Conservation (phyloP, 92 coral and sea anemone species). For the Parazoanthus atlanticus region DNA sequence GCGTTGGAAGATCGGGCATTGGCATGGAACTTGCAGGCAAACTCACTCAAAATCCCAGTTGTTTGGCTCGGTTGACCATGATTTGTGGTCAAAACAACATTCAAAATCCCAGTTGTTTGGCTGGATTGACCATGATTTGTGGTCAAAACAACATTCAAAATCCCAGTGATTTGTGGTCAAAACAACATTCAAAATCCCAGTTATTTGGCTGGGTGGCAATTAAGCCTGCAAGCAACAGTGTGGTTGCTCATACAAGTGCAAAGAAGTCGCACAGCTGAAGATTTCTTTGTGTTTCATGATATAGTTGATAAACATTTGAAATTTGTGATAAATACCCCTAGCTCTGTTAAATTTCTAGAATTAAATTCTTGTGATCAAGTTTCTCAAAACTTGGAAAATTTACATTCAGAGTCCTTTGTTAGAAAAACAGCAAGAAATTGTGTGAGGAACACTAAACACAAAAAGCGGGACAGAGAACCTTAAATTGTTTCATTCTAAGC, state of each 20-base stretch:
- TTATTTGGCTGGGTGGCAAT: slow-evolving; percentile 14
- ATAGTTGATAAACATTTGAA: neutral
- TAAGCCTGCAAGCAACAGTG: slow-evolving; percentile 5
- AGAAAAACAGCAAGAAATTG: slow-evolving; percentile 36
- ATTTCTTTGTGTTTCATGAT: neutral
- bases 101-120: slow-evolving; percentile 20
- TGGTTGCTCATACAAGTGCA: no score
- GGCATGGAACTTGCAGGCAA: neutral
- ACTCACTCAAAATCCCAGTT: no score
- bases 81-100: neutral
- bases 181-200: neutral
- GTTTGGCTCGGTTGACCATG: neutral
- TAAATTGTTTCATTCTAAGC: slow-evolving; percentile 30
- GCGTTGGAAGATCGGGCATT: neutral
- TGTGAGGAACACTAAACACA: slow-evolving; percentile 39
- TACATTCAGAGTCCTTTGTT: slow-evolving; percentile 20
- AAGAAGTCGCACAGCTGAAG: neutral
- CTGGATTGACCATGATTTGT: slow-evolving; percentile 18
- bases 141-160: neutral
- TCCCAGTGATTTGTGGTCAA: neutral
- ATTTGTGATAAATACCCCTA: slow-evolving; percentile 55
- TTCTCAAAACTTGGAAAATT: slow-evolving; percentile 10
- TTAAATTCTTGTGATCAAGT: neutral
- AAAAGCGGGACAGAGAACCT: slow-evolving; percentile 48
- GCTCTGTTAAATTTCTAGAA: neutral